Percentiles rank a stretch among this genome's conserved stretches.
phyloP scores from a whole-genome alignment of 2,888 invertebrate genomes.

The Mylabris sibirica region DNA sequence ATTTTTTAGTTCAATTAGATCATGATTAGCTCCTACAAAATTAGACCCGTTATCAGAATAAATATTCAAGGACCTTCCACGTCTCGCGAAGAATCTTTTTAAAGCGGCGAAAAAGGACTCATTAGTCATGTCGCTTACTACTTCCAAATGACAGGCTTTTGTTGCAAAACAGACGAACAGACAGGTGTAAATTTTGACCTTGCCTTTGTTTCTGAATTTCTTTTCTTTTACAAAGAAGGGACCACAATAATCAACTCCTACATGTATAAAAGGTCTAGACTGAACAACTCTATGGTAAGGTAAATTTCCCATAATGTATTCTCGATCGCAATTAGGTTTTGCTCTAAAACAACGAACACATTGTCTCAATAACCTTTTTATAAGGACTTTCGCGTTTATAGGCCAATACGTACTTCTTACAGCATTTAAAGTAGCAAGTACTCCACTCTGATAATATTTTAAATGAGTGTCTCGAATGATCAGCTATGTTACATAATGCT shows the following conservation, averaged over 20 bases:
- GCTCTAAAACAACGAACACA: too few relatives aligned
- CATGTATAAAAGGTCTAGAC: background rate
- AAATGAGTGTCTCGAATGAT: too few relatives aligned
- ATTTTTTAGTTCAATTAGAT: background rate
- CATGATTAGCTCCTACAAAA: background rate
- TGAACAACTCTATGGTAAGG: background rate
- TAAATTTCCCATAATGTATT: background rate
- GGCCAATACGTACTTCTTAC: too few relatives aligned
- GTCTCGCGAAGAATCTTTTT: background rate
- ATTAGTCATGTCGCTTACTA: background rate
- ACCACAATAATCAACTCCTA: background rate
- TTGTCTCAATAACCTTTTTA: too few relatives aligned
- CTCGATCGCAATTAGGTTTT: too few relatives aligned
- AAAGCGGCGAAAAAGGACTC: background rate
- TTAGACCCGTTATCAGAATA: background rate
- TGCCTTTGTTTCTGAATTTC: background rate
- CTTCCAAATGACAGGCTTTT: background rate
- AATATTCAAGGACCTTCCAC: background rate
- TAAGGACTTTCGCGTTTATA: too few relatives aligned
- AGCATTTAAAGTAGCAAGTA: too few relatives aligned
- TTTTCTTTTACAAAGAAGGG: background rate
- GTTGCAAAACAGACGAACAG: background rate
- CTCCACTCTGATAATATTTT: too few relatives aligned
- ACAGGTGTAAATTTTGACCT: background rate
- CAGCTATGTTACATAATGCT: too few relatives aligned